phyloP scores from a whole-genome alignment of 1,140 invertebrate genomes.

The Pogonomyrmex barbatus region DNA sequence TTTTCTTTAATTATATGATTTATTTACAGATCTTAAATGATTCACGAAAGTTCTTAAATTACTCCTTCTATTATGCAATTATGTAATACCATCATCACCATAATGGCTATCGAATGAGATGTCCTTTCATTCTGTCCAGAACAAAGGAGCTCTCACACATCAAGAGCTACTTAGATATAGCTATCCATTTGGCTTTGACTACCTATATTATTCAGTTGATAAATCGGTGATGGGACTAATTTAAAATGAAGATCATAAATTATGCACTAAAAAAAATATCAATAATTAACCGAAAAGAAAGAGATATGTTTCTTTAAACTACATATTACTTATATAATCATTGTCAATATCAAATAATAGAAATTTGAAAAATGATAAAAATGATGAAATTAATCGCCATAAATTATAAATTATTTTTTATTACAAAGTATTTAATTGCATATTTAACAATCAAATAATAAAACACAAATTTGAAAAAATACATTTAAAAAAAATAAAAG shows the following conservation, averaged over 20 bases:
- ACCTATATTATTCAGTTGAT: conserved; percentile 13
- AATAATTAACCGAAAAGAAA: not conserved
- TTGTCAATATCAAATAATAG: not conserved
- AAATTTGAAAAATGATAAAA: not conserved
- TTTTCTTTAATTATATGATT: not conserved
- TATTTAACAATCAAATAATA: not conserved
- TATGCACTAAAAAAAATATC: not conserved
- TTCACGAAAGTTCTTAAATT: not conserved
- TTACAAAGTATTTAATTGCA: not conserved
- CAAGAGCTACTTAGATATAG: not conserved
- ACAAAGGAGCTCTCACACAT: conserved; percentile 13
- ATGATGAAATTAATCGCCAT: not conserved
- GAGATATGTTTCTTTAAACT: not conserved
- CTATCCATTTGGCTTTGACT: not conserved
- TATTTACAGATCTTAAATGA: conserved; percentile 18
- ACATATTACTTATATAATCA: not conserved
- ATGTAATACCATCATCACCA: not conserved
- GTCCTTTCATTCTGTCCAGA: conserved; percentile 10
- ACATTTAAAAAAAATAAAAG: not conserved
- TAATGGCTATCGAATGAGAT: conserved; percentile 18
- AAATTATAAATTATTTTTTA: not conserved
- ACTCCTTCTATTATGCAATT: conserved; percentile 16
- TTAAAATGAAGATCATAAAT: conserved; percentile 2
- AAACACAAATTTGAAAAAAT: not conserved
- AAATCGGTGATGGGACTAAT: not conserved